A percentile compares a stretch with the other conserved stretches of the same genome.
Conservation (phyloP, 2,797 vertebrate genomes). For the Acridotheres tristis region DNA sequence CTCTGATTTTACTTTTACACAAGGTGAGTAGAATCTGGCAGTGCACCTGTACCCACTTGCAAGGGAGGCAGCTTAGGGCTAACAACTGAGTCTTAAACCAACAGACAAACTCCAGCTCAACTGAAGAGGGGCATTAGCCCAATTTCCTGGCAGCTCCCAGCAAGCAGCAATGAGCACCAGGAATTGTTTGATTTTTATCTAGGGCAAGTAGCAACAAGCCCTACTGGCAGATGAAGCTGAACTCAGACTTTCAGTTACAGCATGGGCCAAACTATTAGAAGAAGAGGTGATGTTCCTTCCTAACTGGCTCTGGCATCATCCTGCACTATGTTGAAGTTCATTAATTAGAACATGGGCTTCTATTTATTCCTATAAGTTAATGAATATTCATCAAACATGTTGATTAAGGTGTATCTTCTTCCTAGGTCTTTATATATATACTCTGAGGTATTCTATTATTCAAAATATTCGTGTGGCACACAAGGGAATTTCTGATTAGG, state of each 20-base stretch:
- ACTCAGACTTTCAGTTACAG: not conserved
- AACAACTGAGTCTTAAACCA: not conserved
- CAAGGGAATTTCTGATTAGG: constrained; percentile 24
- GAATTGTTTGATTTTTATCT: not conserved
- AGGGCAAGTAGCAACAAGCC: not conserved
- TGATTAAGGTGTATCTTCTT: constrained; percentile 45
- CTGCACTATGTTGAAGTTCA: not conserved
- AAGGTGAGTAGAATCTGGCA: not conserved
- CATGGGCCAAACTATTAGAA: no score
- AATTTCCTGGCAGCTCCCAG: not conserved
- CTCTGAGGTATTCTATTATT: constrained; percentile 12
- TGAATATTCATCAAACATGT: constrained; percentile 38
- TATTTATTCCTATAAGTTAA: constrained; percentile 18
- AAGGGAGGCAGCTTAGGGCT: not conserved
- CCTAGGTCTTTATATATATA: not conserved
- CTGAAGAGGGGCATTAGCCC: not conserved
- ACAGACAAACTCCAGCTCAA: not conserved
- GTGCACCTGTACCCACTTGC: no score
- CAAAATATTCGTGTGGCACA: not conserved
- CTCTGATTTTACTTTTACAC: not conserved
- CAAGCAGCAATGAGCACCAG: not conserved
- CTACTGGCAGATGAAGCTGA: not conserved
- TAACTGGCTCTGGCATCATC: no score
- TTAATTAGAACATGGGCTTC: constrained; percentile 22
- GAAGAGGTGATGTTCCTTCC: no score